These are phyloP conservation scores for Papilio xuthus DNA, from an alignment of 1,140 invertebrate genomes.

Conservation along the genomic window DNA sequence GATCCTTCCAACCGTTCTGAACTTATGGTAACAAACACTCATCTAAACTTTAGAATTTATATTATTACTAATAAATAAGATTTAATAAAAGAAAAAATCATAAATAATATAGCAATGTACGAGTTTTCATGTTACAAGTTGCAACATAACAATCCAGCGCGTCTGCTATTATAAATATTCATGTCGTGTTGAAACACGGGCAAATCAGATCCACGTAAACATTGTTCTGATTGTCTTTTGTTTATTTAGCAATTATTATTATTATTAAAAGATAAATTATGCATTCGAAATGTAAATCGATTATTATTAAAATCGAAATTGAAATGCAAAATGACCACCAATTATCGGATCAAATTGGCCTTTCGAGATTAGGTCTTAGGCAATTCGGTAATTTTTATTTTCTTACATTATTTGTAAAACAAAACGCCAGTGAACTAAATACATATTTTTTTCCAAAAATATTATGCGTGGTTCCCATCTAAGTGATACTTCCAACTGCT, in stretches of 20 bases:
- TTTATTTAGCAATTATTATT: slow-evolving; percentile 2
- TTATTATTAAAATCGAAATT: too few species aligned
- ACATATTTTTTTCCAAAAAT: neutral
- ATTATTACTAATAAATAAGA: too few species aligned
- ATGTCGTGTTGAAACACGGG: slow-evolving; percentile 8
- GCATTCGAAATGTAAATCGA: too few species aligned
- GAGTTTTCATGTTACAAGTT: neutral
- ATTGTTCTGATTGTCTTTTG: slow-evolving; percentile 8
- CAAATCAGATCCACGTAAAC: slow-evolving; percentile 23
- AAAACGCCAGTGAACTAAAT: neutral
- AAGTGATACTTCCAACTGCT: neutral
- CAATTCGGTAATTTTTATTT: too few species aligned
- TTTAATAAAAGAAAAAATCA: neutral
- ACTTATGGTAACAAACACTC: too few species aligned
- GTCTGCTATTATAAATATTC: slow-evolving; percentile 1
- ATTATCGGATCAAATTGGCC: neutral
- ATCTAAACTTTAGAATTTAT: too few species aligned
- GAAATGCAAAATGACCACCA: too few species aligned
- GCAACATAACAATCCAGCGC: slow-evolving; percentile 4
- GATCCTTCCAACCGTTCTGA: too few species aligned
- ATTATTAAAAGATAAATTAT: neutral
- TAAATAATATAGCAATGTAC: too few species aligned
- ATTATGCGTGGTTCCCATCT: neutral
- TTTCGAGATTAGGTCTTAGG: too few species aligned
- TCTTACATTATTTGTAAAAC: neutral